Evolutionary conservation across 1,140 invertebrate species (phyloP).

Genomic region (Hyles vespertilio): DNA sequence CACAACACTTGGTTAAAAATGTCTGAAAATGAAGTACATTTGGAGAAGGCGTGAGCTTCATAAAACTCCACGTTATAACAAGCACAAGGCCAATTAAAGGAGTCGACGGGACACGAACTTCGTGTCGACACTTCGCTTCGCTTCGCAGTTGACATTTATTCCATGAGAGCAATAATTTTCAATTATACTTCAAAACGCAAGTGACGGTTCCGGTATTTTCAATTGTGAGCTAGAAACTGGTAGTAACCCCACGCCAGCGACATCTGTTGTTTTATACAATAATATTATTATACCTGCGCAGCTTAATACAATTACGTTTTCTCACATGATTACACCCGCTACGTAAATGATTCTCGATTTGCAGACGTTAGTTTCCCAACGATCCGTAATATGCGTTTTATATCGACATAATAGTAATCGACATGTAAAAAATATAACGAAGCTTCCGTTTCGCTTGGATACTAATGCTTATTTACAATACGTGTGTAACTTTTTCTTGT

Average conservation of each 20-base stretch:
- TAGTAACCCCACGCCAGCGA: conserved; percentile 17
- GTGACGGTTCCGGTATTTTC: conserved; percentile 23
- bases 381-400: too few relatives aligned
- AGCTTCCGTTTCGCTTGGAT: too few relatives aligned
- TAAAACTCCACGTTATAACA: not conserved
- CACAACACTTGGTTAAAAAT: too few relatives aligned
- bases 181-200: conserved; percentile 36
- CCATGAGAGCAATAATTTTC: conserved; percentile 41
- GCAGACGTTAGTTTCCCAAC: too few relatives aligned
- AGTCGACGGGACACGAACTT: conserved; percentile 42
- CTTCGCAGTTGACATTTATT: conserved; percentile 46
- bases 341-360: too few relatives aligned
- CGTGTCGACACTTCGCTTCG: conserved; percentile 34
- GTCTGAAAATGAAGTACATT: too few relatives aligned
- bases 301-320: not conserved
- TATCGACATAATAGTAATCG: too few relatives aligned
- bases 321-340: too few relatives aligned
- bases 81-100: conserved; percentile 7
- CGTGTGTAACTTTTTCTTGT: too few relatives aligned
- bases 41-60: conserved; percentile 7
- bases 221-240: conserved; percentile 17
- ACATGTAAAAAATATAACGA: too few relatives aligned
- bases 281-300: not conserved
- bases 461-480: too few relatives aligned
- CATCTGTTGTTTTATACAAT: conserved; percentile 2